phyloP scores from a whole-genome alignment of 2,113 vertebrate species.

The Columba livia region DNA sequence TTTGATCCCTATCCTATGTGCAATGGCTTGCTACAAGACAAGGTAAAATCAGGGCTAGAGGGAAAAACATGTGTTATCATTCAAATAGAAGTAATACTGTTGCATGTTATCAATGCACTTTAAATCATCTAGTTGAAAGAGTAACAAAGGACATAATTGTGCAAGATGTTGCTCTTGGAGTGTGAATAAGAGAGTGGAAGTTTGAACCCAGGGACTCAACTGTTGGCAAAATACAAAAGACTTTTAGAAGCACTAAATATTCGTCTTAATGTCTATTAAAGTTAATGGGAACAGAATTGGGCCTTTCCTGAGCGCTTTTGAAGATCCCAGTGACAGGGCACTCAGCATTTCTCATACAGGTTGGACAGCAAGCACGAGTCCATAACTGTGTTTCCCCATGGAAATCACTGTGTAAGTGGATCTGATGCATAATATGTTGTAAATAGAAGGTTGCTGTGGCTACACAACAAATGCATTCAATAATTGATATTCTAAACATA shows the following conservation, averaged over 20 bases:
- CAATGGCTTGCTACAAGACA: neutral
- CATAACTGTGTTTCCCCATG: neutral
- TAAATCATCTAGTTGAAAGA: neutral
- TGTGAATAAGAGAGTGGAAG: neutral
- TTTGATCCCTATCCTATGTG: neutral
- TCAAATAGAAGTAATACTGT: neutral
- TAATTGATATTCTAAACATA: neutral
- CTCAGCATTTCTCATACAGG: neutral
- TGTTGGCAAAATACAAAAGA: neutral
- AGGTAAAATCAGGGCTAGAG: neutral
- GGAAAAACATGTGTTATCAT: neutral
- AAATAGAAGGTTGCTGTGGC: neutral
- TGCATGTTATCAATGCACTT: neutral
- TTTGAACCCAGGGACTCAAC: neutral
- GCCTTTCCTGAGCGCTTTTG: neutral
- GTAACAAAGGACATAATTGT: neutral
- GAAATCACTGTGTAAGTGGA: neutral
- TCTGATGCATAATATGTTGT: neutral
- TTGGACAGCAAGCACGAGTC: rapidly evolving
- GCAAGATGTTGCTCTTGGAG: neutral
- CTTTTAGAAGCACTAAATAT: neutral
- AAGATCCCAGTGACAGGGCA: neutral
- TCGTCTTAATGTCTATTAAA: neutral
- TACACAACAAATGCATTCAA: neutral
- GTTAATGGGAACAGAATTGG: neutral